phyloP scores from a whole-genome alignment of 2,888 invertebrate genomes.

The Galerucella pusilla region DNA sequence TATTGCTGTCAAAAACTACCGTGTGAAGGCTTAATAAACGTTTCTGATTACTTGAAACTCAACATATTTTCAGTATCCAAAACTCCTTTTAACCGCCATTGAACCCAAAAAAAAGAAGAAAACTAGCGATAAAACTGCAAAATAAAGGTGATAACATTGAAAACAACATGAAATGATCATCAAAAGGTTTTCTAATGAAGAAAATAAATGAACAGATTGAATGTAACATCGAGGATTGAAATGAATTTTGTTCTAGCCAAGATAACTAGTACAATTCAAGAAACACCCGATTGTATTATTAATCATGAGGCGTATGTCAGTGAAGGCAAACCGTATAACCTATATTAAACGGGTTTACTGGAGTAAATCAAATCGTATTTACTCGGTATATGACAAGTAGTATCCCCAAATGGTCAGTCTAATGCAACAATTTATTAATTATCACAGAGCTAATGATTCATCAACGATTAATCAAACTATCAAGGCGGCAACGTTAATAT shows the following conservation, averaged over 20 bases:
- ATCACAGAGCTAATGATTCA: neutral
- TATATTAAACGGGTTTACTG: neutral
- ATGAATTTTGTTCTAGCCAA: neutral
- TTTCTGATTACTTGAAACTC: no score
- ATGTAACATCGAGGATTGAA: neutral
- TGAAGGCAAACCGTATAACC: neutral
- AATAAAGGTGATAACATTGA: no score
- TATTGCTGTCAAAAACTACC: no score
- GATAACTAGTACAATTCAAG: neutral
- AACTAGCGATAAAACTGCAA: no score
- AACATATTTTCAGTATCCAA: no score
- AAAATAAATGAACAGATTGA: neutral
- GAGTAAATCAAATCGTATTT: neutral
- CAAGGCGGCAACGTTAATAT: neutral
- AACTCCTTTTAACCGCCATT: no score
- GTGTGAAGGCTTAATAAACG: no score
- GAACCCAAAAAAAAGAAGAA: no score
- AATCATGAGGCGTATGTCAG: neutral
- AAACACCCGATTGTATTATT: neutral
- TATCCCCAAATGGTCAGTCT: neutral
- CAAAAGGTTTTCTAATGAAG: no score
- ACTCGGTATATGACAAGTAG: neutral
- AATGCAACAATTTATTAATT: neutral
- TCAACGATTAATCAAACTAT: conserved; percentile 3
- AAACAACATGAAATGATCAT: no score